Conservation (phyloP, 2,797 vertebrate species). For the Arrhamphus sclerolepis region DNA sequence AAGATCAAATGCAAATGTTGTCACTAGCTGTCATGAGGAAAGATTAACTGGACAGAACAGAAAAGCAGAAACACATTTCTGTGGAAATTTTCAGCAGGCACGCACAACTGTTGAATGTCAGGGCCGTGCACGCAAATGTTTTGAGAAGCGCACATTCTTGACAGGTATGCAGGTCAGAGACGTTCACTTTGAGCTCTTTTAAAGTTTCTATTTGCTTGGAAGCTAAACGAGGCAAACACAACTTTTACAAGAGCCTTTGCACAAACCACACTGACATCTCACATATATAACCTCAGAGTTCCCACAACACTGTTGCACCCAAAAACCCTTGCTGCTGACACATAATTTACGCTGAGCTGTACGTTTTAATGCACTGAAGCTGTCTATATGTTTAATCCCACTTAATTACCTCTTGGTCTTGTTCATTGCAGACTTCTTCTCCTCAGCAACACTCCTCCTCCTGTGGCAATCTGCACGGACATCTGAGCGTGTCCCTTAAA, state of each 20-base stretch:
- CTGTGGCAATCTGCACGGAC: conserved; percentile 64
- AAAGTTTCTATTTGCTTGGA: conserved; percentile 7
- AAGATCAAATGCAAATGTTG: conserved; percentile 14
- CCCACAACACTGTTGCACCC: conserved; percentile 52
- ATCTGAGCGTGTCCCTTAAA: conserved; percentile 74
- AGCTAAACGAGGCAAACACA: too few relatives aligned
- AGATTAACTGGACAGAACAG: neutral
- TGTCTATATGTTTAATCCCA: neutral
- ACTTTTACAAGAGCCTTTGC: conserved; percentile 49
- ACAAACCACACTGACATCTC: conserved; percentile 75
- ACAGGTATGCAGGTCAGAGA: conserved; percentile 54
- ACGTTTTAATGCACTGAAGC: too few relatives aligned
- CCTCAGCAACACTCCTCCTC: conserved; percentile 72
- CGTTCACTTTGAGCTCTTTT: conserved; percentile 7
- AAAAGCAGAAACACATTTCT: conserved; percentile 29
- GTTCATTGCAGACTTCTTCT: conserved; percentile 79
- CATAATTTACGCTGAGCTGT: conserved; percentile 11
- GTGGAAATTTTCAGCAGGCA: conserved; percentile 34
- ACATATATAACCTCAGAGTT: conserved; percentile 64
- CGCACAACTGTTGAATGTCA: conserved; percentile 48
- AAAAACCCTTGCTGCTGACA: conserved; percentile 53
- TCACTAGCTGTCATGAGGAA: conserved; percentile 6
- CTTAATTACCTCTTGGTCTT: conserved; percentile 81
- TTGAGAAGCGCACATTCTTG: conserved; percentile 45
- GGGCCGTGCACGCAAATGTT: conserved; percentile 58